A percentile compares a stretch with the other conserved stretches of the same genome.
These are phyloP conservation scores for Aphidius colemani DNA, from an alignment of 2,888 invertebrate genomes.

Conservation along the genomic window DNA sequence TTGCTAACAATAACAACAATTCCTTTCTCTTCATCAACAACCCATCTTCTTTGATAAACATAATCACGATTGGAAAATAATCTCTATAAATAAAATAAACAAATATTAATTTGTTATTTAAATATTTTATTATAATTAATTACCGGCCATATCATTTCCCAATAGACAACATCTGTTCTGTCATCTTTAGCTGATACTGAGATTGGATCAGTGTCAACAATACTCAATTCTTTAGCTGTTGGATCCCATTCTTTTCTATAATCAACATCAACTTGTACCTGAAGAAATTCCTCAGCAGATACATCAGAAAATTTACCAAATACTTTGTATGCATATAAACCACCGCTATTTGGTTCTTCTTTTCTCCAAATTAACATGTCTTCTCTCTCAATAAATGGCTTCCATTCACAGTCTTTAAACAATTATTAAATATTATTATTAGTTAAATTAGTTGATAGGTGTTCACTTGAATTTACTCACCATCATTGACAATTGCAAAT, in stretches of 20 bases:
- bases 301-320: constrained; percentile 83
- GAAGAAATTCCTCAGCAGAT: constrained; percentile 77
- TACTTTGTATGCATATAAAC: constrained; percentile 83
- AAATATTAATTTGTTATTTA: not conserved
- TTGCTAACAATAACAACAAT: constrained; percentile 71
- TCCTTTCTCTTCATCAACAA: constrained; percentile 65
- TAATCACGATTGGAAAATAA: constrained; percentile 87
- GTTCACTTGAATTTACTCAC: constrained; percentile 34
- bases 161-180: constrained; percentile 78
- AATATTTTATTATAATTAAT: constrained; percentile 33
- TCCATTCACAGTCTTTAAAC: constrained; percentile 67
- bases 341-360: constrained; percentile 67
- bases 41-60: constrained; percentile 71
- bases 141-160: constrained; percentile 90
- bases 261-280: constrained; percentile 79
- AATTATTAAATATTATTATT: not conserved
- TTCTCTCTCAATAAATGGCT: constrained; percentile 77
- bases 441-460: constrained; percentile 38
- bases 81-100: constrained; percentile 63
- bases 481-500: constrained; percentile 30
- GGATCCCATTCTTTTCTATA: constrained; percentile 82
- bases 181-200: constrained; percentile 56
- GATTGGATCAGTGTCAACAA: constrained; percentile 70
- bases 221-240: constrained; percentile 73
- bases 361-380: constrained; percentile 83